Conservation (phyloP, 2,113 vertebrate species). For the Steatornis caripensis region DNA sequence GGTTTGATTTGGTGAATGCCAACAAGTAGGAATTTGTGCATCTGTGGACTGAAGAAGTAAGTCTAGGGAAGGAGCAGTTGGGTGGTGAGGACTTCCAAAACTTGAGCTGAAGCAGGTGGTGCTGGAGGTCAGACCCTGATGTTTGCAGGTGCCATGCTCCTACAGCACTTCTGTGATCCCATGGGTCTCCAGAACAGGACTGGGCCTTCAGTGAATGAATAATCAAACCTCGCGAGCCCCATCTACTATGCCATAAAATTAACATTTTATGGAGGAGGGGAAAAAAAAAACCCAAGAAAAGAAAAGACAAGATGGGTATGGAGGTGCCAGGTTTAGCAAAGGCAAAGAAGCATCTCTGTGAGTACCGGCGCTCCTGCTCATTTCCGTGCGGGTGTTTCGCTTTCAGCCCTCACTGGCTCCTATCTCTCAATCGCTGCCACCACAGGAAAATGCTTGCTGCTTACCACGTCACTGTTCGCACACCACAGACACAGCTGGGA, state of each 20-base stretch:
- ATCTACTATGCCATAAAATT: not conserved
- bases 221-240: not conserved
- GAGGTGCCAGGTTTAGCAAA: not conserved
- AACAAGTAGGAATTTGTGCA: not conserved
- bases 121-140: not conserved
- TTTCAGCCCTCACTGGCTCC: not conserved
- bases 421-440: constrained; percentile 24
- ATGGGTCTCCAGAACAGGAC: accelerated
- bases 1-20: not conserved
- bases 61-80: not conserved
- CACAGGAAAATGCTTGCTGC: constrained; percentile 34
- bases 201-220: not conserved
- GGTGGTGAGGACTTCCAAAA: not conserved
- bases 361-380: not conserved
- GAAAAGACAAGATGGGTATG: not conserved
- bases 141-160: not conserved
- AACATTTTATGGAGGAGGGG: not conserved
- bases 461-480: not conserved
- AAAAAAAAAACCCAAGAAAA: not conserved
- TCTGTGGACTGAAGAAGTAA: not conserved
- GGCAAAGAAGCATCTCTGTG: not conserved
- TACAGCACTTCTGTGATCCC: not conserved
- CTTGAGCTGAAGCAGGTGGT: not conserved
- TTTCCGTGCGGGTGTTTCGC: not conserved
- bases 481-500: not conserved